Base-by-base conservation (phyloP, 1,140 invertebrate species). In the Drosophila malerkotliana region DNA sequence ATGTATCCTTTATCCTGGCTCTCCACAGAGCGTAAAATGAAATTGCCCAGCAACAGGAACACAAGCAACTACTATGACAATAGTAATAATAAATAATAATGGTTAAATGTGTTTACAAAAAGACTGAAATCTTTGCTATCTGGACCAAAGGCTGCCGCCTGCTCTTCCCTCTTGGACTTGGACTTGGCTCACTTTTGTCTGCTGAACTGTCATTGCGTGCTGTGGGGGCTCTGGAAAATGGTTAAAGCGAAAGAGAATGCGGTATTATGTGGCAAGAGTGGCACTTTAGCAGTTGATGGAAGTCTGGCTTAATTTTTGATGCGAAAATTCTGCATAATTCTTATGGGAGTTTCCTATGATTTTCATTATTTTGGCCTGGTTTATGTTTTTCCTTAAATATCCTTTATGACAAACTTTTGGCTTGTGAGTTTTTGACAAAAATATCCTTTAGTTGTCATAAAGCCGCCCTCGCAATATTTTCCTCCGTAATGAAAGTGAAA, bases 401-500 rank as follows among this genome's bases (percentile, higher is more conserved):
- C 5, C 6, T 28, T 28, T 28, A 28, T 28, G 26, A 6, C 6
- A 28, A 6, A 7, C 26, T 28, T 7, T 28, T 28, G 26, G 26
- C 26, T 28, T 28, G 6, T 28, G 26, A 28, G 26, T 28, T 28
- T 28, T 7, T 28, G 5, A 28, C 26, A 7, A 28, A 28, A 6
- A 5, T 28, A 28, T 28, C 5, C 6, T 28, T 28, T 5, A 34
- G 12, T 41, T 14, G 14, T 41, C 10, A 10, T 5, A 7, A 4
- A 67, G 9, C 63, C 4, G 24, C 63, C 63, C 64, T 76, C 72
- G 80, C 55, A 59, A 63, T 52, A 53, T 63, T 58, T 73, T 56
- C 37, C 54, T 57, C 56, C 59, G 69, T 71, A 87, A 87, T 87
- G 83, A 88, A 87, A 87, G 83, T 82, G 83, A 88, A 87, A 87